Evolutionary conservation across 2,888 invertebrate species (phyloP), one percentile per base, ranked within the genome.

Genomic region (Malthinus flaveolus): DNA sequence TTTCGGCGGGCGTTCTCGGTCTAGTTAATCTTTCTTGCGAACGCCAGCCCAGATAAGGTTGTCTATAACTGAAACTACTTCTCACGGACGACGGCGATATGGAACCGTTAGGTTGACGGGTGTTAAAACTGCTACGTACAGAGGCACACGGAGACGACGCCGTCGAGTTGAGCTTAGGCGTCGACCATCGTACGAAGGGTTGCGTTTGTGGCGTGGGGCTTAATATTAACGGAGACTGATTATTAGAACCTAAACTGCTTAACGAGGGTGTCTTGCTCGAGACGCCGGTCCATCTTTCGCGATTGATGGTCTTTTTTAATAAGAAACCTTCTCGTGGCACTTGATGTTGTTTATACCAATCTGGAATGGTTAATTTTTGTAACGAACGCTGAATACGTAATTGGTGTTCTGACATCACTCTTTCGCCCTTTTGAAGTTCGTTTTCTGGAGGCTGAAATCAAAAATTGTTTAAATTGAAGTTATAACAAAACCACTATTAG

Each of bases 351-450:
- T 88, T 88, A 82, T 88, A 96, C 97, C 97, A 97, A 78, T 96
- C 95, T 61, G 97, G 97, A 64, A 97, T 90, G 81, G 95, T 93
- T 70, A 97, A 87, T 75, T 93, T 92, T 80, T 95, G 95, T 73
- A 97, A 81, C 50, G 96, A 96, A 70, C 94, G 89, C 79, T 95
- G 93, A 62, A 97, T 93, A 68, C 96, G 87, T 66, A 96, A 83
- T 80, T 97, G 95, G 82, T 95, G 95, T 82, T 95, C 95, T 63
- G 95, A 96, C 75, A 95, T 88, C 75, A 89, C 88, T 61, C 91
- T 85, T 75, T 90, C 90, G 77, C 88, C 87, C 83, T 93, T 93
- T 82, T 93, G 92, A 76, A 94, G 84, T 80, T 94, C 93, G 87
- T 95, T 95, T 82, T 95, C 95, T 68, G 95, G 95, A 73, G 94